Conservation (phyloP, 2,888 invertebrate species). For the Dynastes grantii region DNA sequence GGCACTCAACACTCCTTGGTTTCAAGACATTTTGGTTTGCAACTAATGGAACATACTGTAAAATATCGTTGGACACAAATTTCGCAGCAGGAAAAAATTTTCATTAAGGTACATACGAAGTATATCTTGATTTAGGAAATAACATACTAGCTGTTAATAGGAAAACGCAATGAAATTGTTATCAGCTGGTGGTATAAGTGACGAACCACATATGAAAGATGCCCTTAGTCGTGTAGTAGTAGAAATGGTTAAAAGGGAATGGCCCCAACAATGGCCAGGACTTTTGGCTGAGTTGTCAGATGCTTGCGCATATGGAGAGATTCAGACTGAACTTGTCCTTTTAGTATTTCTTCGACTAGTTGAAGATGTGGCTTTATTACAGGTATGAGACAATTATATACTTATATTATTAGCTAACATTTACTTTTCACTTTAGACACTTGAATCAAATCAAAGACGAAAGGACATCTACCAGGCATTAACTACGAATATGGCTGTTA, state of each 20-base stretch:
- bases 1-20: slow-evolving; percentile 83
- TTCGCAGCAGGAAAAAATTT: slow-evolving; percentile 88
- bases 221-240: slow-evolving; percentile 93
- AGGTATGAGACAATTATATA: slow-evolving; percentile 71
- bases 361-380: slow-evolving; percentile 93
- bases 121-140: slow-evolving; percentile 29
- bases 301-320: slow-evolving; percentile 87
- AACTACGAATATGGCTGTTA: slow-evolving; percentile 89
- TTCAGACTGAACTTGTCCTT: slow-evolving; percentile 92
- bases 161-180: slow-evolving; percentile 92
- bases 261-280: slow-evolving; percentile 98
- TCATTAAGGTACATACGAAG: slow-evolving; percentile 79
- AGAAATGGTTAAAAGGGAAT: slow-evolving; percentile 96
- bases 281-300: slow-evolving; percentile 87
- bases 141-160: slow-evolving; percentile 65
- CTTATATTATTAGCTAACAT: no score
- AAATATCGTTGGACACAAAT: slow-evolving; percentile 95
- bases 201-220: slow-evolving; percentile 86
- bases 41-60: slow-evolving; percentile 93
- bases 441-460: slow-evolving; percentile 90
- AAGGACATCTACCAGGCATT: slow-evolving; percentile 93
- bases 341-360: slow-evolving; percentile 91
- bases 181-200: slow-evolving; percentile 83
- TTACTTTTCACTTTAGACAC: slow-evolving; percentile 72
- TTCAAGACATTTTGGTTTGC: slow-evolving; percentile 92